Conservation (phyloP, 2,797 vertebrate genomes). For the Aulostomus chinensis region DNA sequence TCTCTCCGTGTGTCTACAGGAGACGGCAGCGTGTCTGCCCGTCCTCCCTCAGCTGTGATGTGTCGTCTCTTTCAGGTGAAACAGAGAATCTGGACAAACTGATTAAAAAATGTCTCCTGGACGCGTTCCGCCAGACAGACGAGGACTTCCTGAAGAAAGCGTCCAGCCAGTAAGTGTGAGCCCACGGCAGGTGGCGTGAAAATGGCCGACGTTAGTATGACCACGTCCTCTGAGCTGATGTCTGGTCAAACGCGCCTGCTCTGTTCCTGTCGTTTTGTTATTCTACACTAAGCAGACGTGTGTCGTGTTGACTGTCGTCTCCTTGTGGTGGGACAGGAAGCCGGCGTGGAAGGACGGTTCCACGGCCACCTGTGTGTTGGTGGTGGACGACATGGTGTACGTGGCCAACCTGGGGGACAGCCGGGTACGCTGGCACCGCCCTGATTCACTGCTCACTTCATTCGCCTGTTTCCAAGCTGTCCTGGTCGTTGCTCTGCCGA, state of each 20-base stretch:
- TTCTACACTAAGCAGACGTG: too few relatives aligned
- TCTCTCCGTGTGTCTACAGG: too few relatives aligned
- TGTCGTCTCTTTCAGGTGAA: constrained; percentile 78
- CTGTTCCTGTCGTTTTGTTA: too few relatives aligned
- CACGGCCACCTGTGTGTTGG: constrained; percentile 91
- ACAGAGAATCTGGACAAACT: constrained; percentile 87
- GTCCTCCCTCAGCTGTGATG: too few relatives aligned
- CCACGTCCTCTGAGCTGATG: too few relatives aligned
- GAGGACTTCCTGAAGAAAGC: constrained; percentile 96
- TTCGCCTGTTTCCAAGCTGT: too few relatives aligned
- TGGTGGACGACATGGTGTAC: constrained; percentile 88
- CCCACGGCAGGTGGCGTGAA: too few relatives aligned
- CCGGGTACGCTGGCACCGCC: constrained; percentile 85
- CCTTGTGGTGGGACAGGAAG: constrained; percentile 80
- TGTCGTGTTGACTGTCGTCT: not conserved
- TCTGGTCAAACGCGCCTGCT: too few relatives aligned
- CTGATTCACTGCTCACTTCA: too few relatives aligned
- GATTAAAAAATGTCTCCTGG: constrained; percentile 91
- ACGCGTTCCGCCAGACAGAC: constrained; percentile 92
- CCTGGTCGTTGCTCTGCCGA: too few relatives aligned
- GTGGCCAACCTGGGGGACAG: constrained; percentile 97
- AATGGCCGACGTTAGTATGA: too few relatives aligned
- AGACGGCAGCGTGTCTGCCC: not conserved
- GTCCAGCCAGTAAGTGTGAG: constrained; percentile 97
- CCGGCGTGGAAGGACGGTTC: constrained; percentile 98